Percentiles rank a stretch among this genome's conserved stretches.
Evolutionary conservation across 2,888 invertebrate species (phyloP).

Genomic region (Sisyra terminalis): DNA sequence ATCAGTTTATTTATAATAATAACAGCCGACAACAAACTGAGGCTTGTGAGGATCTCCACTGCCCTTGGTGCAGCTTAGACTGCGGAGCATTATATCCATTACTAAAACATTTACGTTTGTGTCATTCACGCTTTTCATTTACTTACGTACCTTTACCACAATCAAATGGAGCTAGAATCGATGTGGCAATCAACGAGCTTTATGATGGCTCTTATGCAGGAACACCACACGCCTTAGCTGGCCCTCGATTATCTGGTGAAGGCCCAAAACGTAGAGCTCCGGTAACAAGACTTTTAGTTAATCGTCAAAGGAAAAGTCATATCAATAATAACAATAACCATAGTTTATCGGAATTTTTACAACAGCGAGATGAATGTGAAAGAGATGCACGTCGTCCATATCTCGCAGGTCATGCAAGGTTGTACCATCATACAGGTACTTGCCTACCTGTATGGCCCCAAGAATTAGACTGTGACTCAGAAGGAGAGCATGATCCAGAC

Average conservation of each 20-base stretch:
- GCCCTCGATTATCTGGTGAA: conserved; percentile 49
- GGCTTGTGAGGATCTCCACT: conserved; percentile 80
- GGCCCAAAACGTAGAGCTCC: conserved; percentile 57
- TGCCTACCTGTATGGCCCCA: conserved; percentile 88
- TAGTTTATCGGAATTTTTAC: conserved; percentile 76
- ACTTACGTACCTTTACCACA: conserved; percentile 68
- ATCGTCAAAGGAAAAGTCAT: conserved; percentile 42
- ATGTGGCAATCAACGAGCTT: conserved; percentile 87
- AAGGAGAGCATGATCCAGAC: conserved; percentile 85
- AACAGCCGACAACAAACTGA: conserved; percentile 91
- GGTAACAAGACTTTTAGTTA: conserved; percentile 64
- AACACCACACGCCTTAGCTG: conserved; percentile 76
- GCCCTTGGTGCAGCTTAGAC: conserved; percentile 92
- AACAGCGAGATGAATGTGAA: conserved; percentile 64
- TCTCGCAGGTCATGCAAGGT: conserved; percentile 76
- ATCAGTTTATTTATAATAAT: conserved; percentile 92
- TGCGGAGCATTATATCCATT: conserved; percentile 76
- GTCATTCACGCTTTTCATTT: conserved; percentile 87
- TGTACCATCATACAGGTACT: conserved; percentile 90
- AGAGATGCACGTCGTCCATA: conserved; percentile 74
- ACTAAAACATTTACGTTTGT: conserved; percentile 83
- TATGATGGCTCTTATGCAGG: conserved; percentile 94
- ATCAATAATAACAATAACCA: conserved; percentile 25
- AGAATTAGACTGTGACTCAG: conserved; percentile 86
- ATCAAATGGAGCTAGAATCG: conserved; percentile 62